phyloP scores from a whole-genome alignment of 2,113 vertebrate genomes.

The Austrofundulus limnaeus region DNA sequence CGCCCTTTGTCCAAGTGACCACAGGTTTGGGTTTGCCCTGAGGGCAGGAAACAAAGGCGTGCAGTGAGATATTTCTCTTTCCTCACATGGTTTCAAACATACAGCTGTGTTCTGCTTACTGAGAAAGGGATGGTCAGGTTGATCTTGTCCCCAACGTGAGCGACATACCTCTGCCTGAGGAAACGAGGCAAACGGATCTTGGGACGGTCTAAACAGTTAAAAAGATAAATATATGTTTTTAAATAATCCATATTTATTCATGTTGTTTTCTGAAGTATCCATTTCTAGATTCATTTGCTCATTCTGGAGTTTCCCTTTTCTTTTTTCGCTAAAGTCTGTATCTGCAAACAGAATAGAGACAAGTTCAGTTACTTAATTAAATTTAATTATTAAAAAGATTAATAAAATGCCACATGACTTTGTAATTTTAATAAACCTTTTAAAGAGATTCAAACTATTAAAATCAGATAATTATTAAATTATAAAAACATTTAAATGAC shows the following conservation, averaged over 20 bases:
- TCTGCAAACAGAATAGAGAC: not conserved
- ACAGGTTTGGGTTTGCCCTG: constrained; percentile 89
- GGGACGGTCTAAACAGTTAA: constrained; percentile 81
- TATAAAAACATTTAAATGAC: no score
- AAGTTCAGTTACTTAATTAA: not conserved
- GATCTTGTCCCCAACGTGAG: constrained; percentile 82
- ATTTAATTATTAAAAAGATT: no score
- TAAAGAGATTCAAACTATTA: no score
- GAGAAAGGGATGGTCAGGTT: constrained; percentile 93
- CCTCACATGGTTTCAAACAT: not conserved
- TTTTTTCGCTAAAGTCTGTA: not conserved
- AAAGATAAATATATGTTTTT: not conserved
- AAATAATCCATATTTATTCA: no score
- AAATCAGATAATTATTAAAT: no score
- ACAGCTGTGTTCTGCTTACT: constrained; percentile 69
- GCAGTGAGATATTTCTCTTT: not conserved
- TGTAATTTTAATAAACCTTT: no score
- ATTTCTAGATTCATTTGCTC: not conserved
- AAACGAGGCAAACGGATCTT: constrained; percentile 91
- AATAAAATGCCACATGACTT: no score
- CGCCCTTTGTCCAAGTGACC: constrained; percentile 86
- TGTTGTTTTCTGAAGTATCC: not conserved
- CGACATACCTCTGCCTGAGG: constrained; percentile 86
- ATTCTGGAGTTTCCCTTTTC: not conserved
- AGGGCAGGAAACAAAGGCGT: not conserved